Base-by-base conservation (phyloP, 2,888 invertebrate species). In the Patella caerulea region DNA sequence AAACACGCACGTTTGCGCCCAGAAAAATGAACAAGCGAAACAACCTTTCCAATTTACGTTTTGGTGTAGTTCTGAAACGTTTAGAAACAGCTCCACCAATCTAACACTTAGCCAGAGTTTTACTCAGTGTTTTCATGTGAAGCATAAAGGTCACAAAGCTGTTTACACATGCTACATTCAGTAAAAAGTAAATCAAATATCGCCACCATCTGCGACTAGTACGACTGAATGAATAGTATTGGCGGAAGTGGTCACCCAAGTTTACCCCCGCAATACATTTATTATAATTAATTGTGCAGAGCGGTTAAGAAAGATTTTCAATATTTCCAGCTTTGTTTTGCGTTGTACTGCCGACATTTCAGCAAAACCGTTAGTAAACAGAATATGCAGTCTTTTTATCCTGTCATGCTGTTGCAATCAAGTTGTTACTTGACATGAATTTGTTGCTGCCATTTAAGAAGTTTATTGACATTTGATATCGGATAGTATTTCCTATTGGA, bases 181-280 rank as follows among this genome's bases (percentile, higher is more conserved):
- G 55, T 34, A 81, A n/a, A 34, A 69, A 77, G 69, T 76, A 75
- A 24, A 77, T 52, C 5, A 79, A 17, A 56, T 79, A 78, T 9
- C 79, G 24, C 81, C 79, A 79, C 81, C 79, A 81, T 54, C 75
- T 77, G 9, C 15, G 45, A 45, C 74, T 55, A 45, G 72, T 55
- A 34, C 79, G 65, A 3, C 78, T 78, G 17, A 79, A 72, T 0
- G 81, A 79, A 55, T 81, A 81, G 52, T 78, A 79, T 17, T 74
- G 54, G 15, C 71, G 14, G 52, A 78, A 52, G 24, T 81, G 78
- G 52, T 79, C 77, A 15, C 52, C 70, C 11, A 71, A 52, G 59
- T 81, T 79, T 17, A 76, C 74, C 12, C 75, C 76, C 59, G 76
- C 75, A 80, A 80, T 82, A 59, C 59, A 34, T 17, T 53, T 71